These are phyloP conservation scores for Asobara japonica DNA, from an alignment of 1,140 invertebrate species.

Conservation along the genomic window DNA sequence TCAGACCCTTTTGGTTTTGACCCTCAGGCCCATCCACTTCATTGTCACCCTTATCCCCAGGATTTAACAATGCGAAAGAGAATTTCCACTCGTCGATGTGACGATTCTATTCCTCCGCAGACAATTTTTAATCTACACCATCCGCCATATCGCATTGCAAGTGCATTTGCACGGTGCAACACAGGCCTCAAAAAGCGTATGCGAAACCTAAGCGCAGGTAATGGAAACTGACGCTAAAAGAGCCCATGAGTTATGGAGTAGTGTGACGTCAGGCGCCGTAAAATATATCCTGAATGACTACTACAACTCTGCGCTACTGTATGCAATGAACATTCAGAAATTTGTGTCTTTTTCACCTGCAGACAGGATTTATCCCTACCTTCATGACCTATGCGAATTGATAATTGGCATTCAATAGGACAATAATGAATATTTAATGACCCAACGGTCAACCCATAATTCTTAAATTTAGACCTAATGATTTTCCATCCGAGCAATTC, in stretches of 20 bases:
- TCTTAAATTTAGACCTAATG: background rate
- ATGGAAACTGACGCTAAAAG: slow-evolving; percentile 50
- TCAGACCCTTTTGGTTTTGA: too few relatives aligned
- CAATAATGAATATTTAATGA: background rate
- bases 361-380: too few relatives aligned
- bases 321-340: slow-evolving; percentile 18
- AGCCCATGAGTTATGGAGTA: slow-evolving; percentile 50
- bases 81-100: too few relatives aligned
- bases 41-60: background rate
- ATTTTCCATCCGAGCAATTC: background rate
- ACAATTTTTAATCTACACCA: background rate
- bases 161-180: background rate
- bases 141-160: too few relatives aligned
- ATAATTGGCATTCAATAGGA: background rate
- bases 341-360: slow-evolving; percentile 1
- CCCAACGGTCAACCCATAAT: background rate
- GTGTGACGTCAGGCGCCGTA: slow-evolving; percentile 50
- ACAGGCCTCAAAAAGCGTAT: too few relatives aligned
- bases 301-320: background rate
- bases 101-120: too few relatives aligned
- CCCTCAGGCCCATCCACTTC: background rate
- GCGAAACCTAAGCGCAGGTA: slow-evolving; percentile 17
- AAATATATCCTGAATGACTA: slow-evolving; percentile 41
- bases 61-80: too few relatives aligned
- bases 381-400: background rate